Base-by-base conservation (phyloP, 1,140 invertebrate species). In the Ladona fulva region DNA sequence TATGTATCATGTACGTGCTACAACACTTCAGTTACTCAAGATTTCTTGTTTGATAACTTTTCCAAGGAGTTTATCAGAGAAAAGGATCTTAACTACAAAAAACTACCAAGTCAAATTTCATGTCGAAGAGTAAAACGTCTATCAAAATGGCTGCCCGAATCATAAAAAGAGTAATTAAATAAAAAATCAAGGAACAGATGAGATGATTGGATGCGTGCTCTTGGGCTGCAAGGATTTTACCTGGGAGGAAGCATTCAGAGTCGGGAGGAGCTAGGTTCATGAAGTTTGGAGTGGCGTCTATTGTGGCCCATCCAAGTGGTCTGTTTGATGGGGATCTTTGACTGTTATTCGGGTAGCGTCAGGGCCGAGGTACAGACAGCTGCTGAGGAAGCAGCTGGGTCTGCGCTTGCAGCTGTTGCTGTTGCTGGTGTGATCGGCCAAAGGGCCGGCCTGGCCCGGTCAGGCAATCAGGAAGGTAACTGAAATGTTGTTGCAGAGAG, bases 261-360 rank as follows among this genome's bases (percentile, higher is more conserved):
- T 66, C 52, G 52, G 80, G 81, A 81, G 81, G 79, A 78, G 81
- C 80, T 78, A 82, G 81, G 79, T 81, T 82, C 80, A 81, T 82
- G 80, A 81, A 81, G 66, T 81, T 80, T 81, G 82, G 81, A 81
- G 82, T 82, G 79, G 80, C 82, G 79, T 82, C 81, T 80, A 80
- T 82, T 77, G 80, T 82, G 76, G 82, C 81, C 80, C 82, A 80
- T 80, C 81, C 81, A 25, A 81, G 79, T 77, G 81, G 81, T 81
- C 82, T 81, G 80, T 78, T 79, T 59, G 75, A 79, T 77, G 79
- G 76, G 78, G 78, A 80, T 79, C 76, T 78, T 77, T 78, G 78
- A 74, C 78, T 66, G 77, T 78, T 79, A 74, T 52, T 24, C 79
- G 77, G 76, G 52, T 74, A 80, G 74, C 76, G 80, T 79, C 77